phyloP scores from a whole-genome alignment of 2,888 invertebrate species.

The Alcis repandata region DNA sequence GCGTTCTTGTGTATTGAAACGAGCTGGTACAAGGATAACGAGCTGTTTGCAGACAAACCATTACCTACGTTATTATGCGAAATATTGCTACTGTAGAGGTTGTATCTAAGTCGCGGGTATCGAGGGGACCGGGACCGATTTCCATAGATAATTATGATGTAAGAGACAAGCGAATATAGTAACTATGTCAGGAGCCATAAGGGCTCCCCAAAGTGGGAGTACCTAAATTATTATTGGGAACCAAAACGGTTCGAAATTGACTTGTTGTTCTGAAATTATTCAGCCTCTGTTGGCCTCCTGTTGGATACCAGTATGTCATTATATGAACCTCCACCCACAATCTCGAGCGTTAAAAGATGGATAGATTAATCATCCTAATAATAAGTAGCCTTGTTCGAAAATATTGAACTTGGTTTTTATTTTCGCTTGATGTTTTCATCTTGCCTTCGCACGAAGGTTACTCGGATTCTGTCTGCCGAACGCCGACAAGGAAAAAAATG shows the following conservation, averaged over 20 bases:
- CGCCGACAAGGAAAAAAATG: constrained; percentile 33
- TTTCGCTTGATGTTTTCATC: constrained; percentile 46
- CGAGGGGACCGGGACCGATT: background rate
- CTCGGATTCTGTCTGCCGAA: constrained; percentile 41
- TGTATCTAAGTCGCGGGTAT: constrained; percentile 24
- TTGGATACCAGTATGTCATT: constrained; percentile 22
- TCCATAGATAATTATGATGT: background rate
- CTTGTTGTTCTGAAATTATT: background rate
- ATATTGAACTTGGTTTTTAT: constrained; percentile 58
- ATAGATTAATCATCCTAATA: constrained; percentile 39
- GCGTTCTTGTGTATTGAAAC: constrained; percentile 38
- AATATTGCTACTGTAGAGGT: constrained; percentile 30
- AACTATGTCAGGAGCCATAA: too few species aligned
- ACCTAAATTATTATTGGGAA: background rate
- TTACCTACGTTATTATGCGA: constrained; percentile 34
- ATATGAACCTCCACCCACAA: constrained; percentile 31
- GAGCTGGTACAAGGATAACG: constrained; percentile 45
- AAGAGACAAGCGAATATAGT: too few species aligned
- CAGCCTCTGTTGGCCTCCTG: background rate
- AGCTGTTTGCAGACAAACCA: constrained; percentile 47
- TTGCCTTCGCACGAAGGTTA: constrained; percentile 58
- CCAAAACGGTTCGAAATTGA: background rate
- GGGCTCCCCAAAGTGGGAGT: too few species aligned
- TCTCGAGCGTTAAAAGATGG: constrained; percentile 24
- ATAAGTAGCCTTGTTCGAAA: constrained; percentile 44